phyloP scores from a whole-genome alignment of 2,797 vertebrate species.

The Phataginus tetradactyla region DNA sequence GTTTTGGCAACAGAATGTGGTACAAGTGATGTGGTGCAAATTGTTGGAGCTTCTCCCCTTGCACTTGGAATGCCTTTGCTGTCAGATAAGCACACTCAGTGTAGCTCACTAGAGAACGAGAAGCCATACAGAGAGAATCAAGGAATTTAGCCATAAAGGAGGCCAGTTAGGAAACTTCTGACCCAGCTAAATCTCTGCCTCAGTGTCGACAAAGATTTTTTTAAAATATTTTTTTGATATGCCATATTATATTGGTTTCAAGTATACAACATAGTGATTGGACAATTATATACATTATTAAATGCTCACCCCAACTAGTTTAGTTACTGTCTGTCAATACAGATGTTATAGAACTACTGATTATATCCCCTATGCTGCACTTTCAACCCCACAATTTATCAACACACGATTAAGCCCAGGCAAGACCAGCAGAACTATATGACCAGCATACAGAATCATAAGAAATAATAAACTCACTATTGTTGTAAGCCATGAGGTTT shows the following conservation, averaged over 20 bases:
- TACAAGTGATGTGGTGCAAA: not conserved
- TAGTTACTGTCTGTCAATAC: too few relatives aligned
- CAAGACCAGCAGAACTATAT: not conserved
- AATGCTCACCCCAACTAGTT: too few relatives aligned
- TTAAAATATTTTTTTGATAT: too few relatives aligned
- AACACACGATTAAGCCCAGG: not conserved
- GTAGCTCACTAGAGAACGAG: not conserved
- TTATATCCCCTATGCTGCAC: too few relatives aligned
- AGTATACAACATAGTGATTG: too few relatives aligned
- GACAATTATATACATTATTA: too few relatives aligned
- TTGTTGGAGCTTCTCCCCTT: not conserved
- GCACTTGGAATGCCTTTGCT: not conserved
- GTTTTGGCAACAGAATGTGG: not conserved
- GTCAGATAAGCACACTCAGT: too few relatives aligned
- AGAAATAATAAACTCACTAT: not conserved
- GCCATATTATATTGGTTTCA: too few relatives aligned
- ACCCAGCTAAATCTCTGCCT: not conserved
- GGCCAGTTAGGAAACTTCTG: not conserved
- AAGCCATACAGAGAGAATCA: not conserved
- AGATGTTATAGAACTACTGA: too few relatives aligned
- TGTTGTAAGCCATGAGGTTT: not conserved
- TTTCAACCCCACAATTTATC: too few relatives aligned
- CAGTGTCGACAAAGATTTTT: rapidly evolving
- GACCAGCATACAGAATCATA: not conserved
- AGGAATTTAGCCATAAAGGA: not conserved